These are phyloP conservation scores for Mechanitis messenoides DNA, from an alignment of 2,888 invertebrate species.

Conservation along the genomic window DNA sequence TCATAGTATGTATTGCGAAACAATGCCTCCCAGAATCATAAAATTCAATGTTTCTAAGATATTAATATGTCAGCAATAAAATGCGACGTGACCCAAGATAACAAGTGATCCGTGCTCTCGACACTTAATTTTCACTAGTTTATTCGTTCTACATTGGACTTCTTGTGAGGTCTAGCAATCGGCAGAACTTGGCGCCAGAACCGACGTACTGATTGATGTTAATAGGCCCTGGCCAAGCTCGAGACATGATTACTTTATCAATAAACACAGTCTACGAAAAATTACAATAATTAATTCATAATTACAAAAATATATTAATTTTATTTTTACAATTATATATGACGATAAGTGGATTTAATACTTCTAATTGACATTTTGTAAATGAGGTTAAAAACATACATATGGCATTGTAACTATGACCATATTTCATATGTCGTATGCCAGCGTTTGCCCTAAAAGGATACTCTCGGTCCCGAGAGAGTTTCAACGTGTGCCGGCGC, in stretches of 20 bases:
- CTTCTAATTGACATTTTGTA: background rate
- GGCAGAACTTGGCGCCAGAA: conserved; percentile 50
- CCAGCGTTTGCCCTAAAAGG: conserved; percentile 6
- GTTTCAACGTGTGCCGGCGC: conserved; percentile 16
- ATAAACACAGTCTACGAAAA: background rate
- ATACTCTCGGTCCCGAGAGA: conserved; percentile 14
- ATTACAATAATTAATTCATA: background rate
- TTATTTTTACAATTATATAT: background rate
- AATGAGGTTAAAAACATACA: background rate
- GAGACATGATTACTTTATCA: background rate
- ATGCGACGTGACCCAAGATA: conserved; percentile 69
- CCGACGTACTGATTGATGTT: conserved; percentile 18
- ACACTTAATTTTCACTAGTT: conserved; percentile 74
- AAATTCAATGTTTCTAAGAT: conserved; percentile 67
- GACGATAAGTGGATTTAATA: no score
- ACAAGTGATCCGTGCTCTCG: conserved; percentile 56
- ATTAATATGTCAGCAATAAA: conserved; percentile 72
- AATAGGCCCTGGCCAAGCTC: background rate
- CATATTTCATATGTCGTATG: background rate
- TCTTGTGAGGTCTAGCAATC: conserved; percentile 34
- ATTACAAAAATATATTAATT: background rate
- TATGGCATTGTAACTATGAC: background rate
- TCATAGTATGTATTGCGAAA: conserved; percentile 45
- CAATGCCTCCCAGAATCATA: conserved; percentile 52
- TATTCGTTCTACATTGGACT: conserved; percentile 55